phyloP scores from a whole-genome alignment of 1,140 invertebrate genomes.

The Temnothorax longispinosus region DNA sequence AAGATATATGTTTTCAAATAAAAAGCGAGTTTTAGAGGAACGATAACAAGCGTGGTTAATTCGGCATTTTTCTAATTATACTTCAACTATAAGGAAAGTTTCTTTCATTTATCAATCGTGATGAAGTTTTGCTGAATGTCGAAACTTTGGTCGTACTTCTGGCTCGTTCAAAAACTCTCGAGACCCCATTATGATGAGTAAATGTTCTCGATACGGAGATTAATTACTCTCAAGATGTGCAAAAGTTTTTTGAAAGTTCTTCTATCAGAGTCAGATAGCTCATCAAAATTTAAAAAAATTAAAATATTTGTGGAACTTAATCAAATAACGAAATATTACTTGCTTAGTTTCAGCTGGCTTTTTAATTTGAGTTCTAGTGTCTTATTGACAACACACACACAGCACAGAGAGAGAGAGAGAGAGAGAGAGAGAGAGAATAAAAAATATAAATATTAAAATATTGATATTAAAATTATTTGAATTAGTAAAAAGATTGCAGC shows the following conservation, averaged over 20 bases:
- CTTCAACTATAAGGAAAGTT: conserved; percentile 41
- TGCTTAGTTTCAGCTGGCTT: background rate
- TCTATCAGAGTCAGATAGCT: background rate
- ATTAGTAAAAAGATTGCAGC: background rate
- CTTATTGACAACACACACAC: background rate
- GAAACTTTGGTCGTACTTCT: conserved; percentile 38
- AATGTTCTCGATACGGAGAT: conserved; percentile 50
- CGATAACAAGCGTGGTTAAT: background rate
- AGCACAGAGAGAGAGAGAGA: too few species aligned
- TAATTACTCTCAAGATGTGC: conserved; percentile 39
- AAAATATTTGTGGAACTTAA: background rate
- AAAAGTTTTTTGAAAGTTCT: conserved; percentile 26
- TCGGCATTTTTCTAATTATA: conserved; percentile 30
- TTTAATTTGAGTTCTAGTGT: background rate
- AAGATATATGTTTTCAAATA: background rate
- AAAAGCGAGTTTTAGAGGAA: background rate
- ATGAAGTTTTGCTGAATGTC: conserved; percentile 48
- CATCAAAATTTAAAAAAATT: background rate
- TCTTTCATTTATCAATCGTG: conserved; percentile 47
- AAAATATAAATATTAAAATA: background rate
- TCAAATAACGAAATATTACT: background rate
- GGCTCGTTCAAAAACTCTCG: conserved; percentile 34
- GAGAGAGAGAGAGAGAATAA: background rate
- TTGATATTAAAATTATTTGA: background rate
- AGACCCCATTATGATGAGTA: conserved; percentile 44